Evolutionary conservation across 2,888 invertebrate genomes (phyloP), one percentile per base, ranked within the genome.

Genomic region (Rhamnusium bicolor): DNA sequence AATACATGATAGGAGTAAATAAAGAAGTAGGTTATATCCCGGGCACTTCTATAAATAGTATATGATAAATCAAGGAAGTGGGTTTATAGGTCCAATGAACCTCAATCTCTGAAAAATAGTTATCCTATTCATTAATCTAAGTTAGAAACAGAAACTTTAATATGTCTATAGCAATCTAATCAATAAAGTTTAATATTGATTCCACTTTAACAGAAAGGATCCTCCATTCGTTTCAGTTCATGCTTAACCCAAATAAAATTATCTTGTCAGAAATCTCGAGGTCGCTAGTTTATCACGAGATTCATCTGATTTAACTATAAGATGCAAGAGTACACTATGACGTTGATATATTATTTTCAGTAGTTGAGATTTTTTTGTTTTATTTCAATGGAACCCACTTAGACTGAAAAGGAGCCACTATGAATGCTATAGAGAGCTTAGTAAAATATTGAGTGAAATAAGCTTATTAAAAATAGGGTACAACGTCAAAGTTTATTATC

Each of bases 101-200:
- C 32, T 24, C 46, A 12, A n/a, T 8, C 54, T 24, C 40, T 67
- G 54, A 67, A 67, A 67, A 67, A 56, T 67, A 56, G 24, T 46
- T 56, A 51, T n/a, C 56, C 24, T 56, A 67, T 46, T 56, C 67
- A 67, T 67, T 67, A 67, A 67, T 67, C 67, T 67, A 46, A 67
- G 67, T 67, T 67, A 46, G 56, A 40, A 67, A 46, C 21, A 67
- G 56, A 54, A 65, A 65, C 46, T 67, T 67, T 67, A 40, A 56
- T 67, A 29, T 40, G 40, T 46, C 24, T 29, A 21, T 40, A n/a
- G 24, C 40, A 67, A 67, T 56, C 65, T 32, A 56, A 67, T 67
- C 67, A 24, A 67, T 56, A 54, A 65, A 53, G 53, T 54, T 65
- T 65, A 53, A 65, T 53, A 24, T 16, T 53, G 65, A 53, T 65